A percentile compares a stretch with the other conserved stretches of the same genome.
Conservation (phyloP, 92 coral and sea anemone genomes). For the Phenganax subtilis region DNA sequence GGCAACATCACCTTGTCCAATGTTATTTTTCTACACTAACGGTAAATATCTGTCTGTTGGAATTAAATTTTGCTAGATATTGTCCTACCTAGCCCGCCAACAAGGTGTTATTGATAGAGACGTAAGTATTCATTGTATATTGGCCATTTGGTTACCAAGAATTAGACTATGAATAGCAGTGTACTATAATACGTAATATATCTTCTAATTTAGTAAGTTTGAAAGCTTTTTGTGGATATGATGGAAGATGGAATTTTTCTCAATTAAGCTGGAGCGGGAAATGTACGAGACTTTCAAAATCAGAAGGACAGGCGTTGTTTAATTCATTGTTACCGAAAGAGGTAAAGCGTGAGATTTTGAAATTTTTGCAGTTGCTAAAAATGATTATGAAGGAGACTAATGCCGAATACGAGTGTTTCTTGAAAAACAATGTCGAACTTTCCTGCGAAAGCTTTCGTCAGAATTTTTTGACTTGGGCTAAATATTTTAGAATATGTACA, state of each 20-base stretch:
- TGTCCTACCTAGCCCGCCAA: background rate
- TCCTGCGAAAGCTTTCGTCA: no score
- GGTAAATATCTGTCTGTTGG: background rate
- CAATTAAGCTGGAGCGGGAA: background rate
- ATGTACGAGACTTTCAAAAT: slow-evolving; percentile 19
- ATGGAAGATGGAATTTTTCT: slow-evolving; percentile 18
- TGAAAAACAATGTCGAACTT: no score
- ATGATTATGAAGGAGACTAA: no score
- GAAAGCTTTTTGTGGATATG: slow-evolving; percentile 7
- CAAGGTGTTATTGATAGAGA: background rate
- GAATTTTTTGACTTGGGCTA: no score
- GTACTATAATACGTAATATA: background rate
- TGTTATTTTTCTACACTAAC: slow-evolving; percentile 13
- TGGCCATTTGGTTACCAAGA: no score
- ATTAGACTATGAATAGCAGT: background rate
- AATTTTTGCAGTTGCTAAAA: no score
- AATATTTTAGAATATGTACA: background rate
- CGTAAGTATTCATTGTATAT: background rate
- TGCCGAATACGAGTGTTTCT: no score
- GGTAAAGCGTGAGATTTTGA: no score
- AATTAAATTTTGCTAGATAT: background rate
- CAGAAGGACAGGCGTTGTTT: background rate
- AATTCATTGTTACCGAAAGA: no score
- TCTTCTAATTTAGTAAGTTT: background rate
- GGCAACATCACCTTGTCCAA: slow-evolving; percentile 8